Conservation (phyloP, 2,888 invertebrate species). For the Caenorhabditis doughertyi region DNA sequence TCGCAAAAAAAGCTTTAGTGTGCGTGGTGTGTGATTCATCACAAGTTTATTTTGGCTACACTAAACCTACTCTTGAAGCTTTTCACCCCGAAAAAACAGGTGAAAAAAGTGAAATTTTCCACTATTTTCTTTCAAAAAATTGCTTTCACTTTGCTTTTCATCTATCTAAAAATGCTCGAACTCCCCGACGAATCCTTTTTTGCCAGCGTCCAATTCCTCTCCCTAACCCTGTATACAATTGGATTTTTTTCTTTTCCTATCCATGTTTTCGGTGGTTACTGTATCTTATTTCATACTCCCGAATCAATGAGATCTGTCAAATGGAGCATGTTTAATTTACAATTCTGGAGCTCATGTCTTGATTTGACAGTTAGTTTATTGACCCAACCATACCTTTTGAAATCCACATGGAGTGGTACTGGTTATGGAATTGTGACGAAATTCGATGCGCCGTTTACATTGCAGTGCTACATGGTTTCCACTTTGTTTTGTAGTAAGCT, state of each 20-base stretch:
- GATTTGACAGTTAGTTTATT: slow-evolving; percentile 30
- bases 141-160: not conserved
- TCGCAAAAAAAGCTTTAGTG: too few species aligned
- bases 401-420: slow-evolving; percentile 13
- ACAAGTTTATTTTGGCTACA: too few species aligned
- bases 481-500: slow-evolving; percentile 25
- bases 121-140: not conserved
- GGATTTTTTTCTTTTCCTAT: slow-evolving; percentile 17
- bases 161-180: not conserved
- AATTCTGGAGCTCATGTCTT: slow-evolving; percentile 29
- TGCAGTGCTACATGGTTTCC: slow-evolving; percentile 16
- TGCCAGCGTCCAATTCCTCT: slow-evolving; percentile 11
- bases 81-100: too few species aligned
- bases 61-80: too few species aligned
- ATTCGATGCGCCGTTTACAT: not conserved
- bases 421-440: slow-evolving; percentile 26
- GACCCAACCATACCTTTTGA: slow-evolving; percentile 9
- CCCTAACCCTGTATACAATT: slow-evolving; percentile 8
- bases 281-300: slow-evolving; percentile 16
- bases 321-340: slow-evolving; percentile 31
- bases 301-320: slow-evolving; percentile 16
- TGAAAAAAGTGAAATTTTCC: not conserved
- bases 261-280: slow-evolving; percentile 13
- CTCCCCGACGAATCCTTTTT: not conserved
- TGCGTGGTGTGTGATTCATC: too few species aligned